Evolutionary conservation across 2,113 vertebrate genomes (phyloP).

Genomic region (Spilogale gracilis): DNA sequence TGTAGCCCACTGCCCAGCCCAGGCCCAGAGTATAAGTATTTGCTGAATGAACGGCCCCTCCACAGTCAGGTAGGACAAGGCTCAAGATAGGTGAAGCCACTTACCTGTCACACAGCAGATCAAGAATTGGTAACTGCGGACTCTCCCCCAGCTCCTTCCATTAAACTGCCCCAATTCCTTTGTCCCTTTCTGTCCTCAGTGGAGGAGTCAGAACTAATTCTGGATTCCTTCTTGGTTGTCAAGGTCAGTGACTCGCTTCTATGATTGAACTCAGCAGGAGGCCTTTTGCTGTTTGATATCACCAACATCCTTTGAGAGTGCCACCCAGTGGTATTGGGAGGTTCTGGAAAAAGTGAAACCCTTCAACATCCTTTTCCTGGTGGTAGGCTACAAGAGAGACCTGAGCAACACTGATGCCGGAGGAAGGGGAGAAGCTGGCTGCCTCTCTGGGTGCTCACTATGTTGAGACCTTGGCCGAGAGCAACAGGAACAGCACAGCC

Average conservation of each 20-base stretch:
- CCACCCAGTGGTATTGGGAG: slow-evolving; percentile 90
- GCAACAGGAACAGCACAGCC: slow-evolving; percentile 85
- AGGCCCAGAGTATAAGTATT: not conserved
- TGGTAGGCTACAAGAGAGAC: slow-evolving; percentile 93
- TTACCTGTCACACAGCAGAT: slow-evolving; percentile 30
- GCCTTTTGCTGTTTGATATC: slow-evolving; percentile 92
- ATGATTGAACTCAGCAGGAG: slow-evolving; percentile 91
- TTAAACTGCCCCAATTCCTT: not conserved
- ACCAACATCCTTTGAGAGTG: slow-evolving; percentile 91
- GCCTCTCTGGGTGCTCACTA: slow-evolving; percentile 86
- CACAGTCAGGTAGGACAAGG: not conserved
- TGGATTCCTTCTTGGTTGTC: not conserved
- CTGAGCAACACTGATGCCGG: slow-evolving; percentile 84
- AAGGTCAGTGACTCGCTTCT: slow-evolving; percentile 93
- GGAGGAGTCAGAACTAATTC: slow-evolving; percentile 43
- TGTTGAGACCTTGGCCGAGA: slow-evolving; percentile 91
- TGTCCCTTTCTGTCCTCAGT: not conserved
- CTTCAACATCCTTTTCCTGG: slow-evolving; percentile 87
- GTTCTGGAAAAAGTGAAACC: slow-evolving; percentile 89
- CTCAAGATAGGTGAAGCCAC: not conserved
- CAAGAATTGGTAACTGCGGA: not conserved
- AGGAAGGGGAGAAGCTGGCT: slow-evolving; percentile 89
- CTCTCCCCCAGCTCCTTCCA: slow-evolving; percentile 7
- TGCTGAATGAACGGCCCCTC: not conserved
- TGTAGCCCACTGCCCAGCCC: not conserved